Evolutionary conservation across 2,888 invertebrate species (phyloP).

Genomic region (Cremastinae sp.): DNA sequence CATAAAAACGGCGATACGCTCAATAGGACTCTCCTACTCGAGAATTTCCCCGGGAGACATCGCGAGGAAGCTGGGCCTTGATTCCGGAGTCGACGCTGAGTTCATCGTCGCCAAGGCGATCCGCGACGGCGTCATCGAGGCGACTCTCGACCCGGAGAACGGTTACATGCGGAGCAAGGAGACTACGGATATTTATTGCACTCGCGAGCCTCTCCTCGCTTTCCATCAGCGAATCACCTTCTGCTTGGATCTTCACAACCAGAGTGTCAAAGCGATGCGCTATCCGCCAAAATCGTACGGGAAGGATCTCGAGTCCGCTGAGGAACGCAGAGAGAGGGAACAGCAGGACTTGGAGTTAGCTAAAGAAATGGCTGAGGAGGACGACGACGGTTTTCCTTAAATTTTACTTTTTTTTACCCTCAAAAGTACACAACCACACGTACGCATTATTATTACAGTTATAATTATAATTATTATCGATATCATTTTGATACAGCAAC

Average conservation of each 20-base stretch:
- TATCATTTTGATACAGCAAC: constrained; percentile 43
- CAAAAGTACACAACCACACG: constrained; percentile 3
- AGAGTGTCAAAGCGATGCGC: constrained; percentile 99
- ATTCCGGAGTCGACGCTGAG: constrained; percentile 98
- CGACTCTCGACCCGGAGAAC: constrained; percentile 96
- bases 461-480: too few relatives aligned
- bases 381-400: constrained; percentile 93
- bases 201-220: constrained; percentile 96
- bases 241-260: constrained; percentile 98
- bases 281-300: constrained; percentile 99
- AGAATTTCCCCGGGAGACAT: constrained; percentile 97
- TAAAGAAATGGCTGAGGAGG: constrained; percentile 99
- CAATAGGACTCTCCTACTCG: constrained; percentile 97
- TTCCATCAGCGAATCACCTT: constrained; percentile 98
- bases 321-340: constrained; percentile 96
- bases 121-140: constrained; percentile 98
- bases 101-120: constrained; percentile 99
- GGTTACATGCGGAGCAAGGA: constrained; percentile 99
- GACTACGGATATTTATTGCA: constrained; percentile 97
- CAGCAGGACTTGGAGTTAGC: constrained; percentile 99
- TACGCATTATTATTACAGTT: constrained; percentile 24
- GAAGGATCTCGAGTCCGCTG: constrained; percentile 98
- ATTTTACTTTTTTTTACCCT: constrained; percentile 34
- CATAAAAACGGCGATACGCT: constrained; percentile 98
- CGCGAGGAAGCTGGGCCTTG: constrained; percentile 95